Evolutionary conservation across 2,888 invertebrate species (phyloP).

Genomic region (Tuta absoluta): DNA sequence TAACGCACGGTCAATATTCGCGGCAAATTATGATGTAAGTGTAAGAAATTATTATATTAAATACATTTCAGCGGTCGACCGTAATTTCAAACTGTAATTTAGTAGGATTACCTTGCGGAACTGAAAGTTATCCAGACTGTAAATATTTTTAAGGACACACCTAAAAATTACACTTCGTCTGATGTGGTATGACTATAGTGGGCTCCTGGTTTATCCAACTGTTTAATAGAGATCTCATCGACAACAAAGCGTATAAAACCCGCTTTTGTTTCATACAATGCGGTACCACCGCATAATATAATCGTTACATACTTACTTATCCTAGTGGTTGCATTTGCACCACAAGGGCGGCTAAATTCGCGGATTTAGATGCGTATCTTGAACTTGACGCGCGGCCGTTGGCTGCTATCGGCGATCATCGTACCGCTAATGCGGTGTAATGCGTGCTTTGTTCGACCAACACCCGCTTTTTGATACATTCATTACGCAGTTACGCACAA

Average conservation of each 20-base stretch:
- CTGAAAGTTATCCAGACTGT: too few relatives aligned
- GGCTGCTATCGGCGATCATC: conserved; percentile 51
- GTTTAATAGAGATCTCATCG: background rate
- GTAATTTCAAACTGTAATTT: too few relatives aligned
- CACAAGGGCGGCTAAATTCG: conserved; percentile 43
- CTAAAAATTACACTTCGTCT: too few relatives aligned
- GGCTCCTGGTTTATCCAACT: background rate
- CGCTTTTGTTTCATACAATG: background rate
- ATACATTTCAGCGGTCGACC: too few relatives aligned
- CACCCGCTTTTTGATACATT: background rate
- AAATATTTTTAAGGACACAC: too few relatives aligned
- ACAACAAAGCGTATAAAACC: background rate
- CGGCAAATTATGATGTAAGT: too few relatives aligned
- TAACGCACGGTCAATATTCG: too few relatives aligned
- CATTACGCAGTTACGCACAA: background rate
- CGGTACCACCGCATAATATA: background rate
- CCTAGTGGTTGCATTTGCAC: background rate
- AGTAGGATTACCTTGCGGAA: too few relatives aligned
- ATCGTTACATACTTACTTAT: background rate
- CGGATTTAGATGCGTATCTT: conserved; percentile 74
- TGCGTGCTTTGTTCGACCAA: conserved; percentile 57
- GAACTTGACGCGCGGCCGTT: conserved; percentile 57
- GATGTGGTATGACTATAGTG: too few relatives aligned
- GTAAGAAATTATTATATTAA: too few relatives aligned
- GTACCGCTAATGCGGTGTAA: conserved; percentile 69